Evolutionary conservation across 1,140 invertebrate genomes (phyloP).

Genomic region (Zeugodacus cucurbitae): DNA sequence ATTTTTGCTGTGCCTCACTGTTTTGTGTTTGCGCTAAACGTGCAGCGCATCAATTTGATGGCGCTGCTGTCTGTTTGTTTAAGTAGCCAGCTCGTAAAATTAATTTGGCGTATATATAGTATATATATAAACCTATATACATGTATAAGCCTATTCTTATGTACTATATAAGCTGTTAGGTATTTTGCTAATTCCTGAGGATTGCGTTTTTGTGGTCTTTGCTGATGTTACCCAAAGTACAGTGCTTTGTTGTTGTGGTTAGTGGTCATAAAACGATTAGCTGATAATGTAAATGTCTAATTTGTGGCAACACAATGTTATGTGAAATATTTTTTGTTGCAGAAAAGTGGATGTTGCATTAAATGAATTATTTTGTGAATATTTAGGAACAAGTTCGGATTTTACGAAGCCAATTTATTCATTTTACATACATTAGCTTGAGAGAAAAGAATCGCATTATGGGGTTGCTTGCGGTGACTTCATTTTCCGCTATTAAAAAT

Average conservation of each 20-base stretch:
- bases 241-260: neutral
- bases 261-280: neutral
- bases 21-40: neutral
- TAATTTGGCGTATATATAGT: neutral
- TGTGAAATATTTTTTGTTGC: neutral
- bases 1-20: neutral
- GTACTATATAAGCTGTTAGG: neutral
- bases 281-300: neutral
- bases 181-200: neutral
- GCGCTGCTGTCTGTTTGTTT: neutral
- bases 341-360: neutral
- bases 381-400: too few relatives aligned
- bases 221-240: neutral
- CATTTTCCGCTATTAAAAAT: too few relatives aligned
- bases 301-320: neutral
- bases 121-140: too few relatives aligned
- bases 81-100: neutral
- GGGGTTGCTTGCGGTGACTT: too few relatives aligned
- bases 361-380: neutral
- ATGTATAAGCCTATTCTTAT: neutral
- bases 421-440: too few relatives aligned
- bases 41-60: neutral
- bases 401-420: too few relatives aligned
- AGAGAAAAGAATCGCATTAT: too few relatives aligned
- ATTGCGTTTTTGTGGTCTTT: neutral